phyloP scores from a whole-genome alignment of 2,888 invertebrate species.

The Dione juno region DNA sequence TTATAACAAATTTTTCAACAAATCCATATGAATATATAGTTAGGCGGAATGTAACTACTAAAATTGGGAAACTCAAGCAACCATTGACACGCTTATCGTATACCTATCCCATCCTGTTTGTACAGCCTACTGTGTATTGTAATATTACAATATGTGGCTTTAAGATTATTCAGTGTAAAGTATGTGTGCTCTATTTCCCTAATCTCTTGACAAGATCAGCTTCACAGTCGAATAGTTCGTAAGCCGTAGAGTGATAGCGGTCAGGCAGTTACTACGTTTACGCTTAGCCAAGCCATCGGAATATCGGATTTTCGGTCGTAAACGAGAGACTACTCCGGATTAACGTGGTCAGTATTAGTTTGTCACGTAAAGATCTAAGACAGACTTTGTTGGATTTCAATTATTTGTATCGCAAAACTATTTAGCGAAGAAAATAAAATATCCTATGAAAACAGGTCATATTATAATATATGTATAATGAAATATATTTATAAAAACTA shows the following conservation, averaged over 20 bases:
- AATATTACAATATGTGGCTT: not conserved
- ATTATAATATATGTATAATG: no score
- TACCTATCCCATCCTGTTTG: no score
- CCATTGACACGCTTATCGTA: no score
- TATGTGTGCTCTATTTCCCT: not conserved
- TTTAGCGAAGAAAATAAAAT: no score
- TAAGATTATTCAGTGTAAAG: not conserved
- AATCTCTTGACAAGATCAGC: not conserved
- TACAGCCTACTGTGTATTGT: no score
- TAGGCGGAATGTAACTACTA: no score
- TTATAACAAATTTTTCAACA: no score
- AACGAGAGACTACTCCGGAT: constrained; percentile 10
- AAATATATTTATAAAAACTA: no score
- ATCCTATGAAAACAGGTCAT: not conserved
- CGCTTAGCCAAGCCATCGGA: constrained; percentile 18
- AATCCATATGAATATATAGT: no score
- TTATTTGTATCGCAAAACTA: not conserved
- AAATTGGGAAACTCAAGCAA: no score
- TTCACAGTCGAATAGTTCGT: constrained; percentile 18
- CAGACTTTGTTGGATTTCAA: not conserved
- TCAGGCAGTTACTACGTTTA: constrained; percentile 16
- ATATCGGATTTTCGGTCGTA: constrained; percentile 13
- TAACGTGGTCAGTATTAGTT: constrained; percentile 1
- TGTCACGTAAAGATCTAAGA: not conserved
- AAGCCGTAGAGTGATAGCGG: constrained; percentile 20